Evolutionary conservation across 2,113 vertebrate species (phyloP).

Genomic region (Notothenia coriiceps): DNA sequence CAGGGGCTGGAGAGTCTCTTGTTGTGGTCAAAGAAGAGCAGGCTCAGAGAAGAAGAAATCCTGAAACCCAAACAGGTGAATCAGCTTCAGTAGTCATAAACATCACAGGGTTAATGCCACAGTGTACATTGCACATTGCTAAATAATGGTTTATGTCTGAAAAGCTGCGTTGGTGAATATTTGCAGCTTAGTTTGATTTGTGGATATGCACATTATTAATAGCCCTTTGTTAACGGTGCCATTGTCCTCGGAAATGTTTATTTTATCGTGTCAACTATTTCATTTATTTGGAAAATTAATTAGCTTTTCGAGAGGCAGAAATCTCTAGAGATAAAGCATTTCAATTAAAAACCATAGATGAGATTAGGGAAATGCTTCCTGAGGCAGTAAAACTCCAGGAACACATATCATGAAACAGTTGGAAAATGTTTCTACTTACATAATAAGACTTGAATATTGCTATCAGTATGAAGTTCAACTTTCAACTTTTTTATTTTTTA

Average conservation of each 20-base stretch:
- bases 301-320: constrained; percentile 40
- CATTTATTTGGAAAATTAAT: constrained; percentile 58
- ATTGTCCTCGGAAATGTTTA: constrained; percentile 28
- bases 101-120: neutral
- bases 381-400: constrained; percentile 39
- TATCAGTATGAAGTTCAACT: neutral
- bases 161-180: constrained; percentile 6
- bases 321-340: constrained; percentile 65
- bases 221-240: neutral
- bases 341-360: constrained; percentile 69
- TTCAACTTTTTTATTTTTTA: no score
- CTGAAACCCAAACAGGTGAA: constrained; percentile 62
- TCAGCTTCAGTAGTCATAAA: constrained; percentile 28
- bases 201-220: constrained; percentile 3
- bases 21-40: constrained; percentile 35
- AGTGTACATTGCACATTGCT: neutral
- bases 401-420: constrained; percentile 38
- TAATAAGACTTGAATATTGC: constrained; percentile 16
- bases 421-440: constrained; percentile 9
- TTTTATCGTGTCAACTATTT: constrained; percentile 39
- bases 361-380: constrained; percentile 59
- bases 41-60: constrained; percentile 44
- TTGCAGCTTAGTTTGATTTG: neutral
- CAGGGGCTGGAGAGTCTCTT: constrained; percentile 16
- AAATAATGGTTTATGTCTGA: neutral